These are phyloP conservation scores for Liparis tanakae DNA, from an alignment of 2,797 vertebrate genomes.

Conservation along the genomic window DNA sequence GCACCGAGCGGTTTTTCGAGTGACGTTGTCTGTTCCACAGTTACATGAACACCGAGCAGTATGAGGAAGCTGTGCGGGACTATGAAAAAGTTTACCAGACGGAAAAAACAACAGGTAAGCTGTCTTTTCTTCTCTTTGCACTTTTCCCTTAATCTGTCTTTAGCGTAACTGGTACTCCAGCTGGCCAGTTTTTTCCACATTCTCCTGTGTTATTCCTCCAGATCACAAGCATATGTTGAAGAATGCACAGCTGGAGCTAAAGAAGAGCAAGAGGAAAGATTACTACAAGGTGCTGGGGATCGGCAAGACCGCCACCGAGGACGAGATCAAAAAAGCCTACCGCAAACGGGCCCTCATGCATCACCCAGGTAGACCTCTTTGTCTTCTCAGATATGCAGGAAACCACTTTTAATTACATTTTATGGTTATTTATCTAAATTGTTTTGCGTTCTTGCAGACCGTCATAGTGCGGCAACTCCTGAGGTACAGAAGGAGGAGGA, in stretches of 20 bases:
- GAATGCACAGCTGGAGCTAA: slow-evolving; percentile 92
- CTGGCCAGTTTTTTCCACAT: neutral
- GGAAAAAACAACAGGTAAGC: slow-evolving; percentile 94
- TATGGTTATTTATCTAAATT: neutral
- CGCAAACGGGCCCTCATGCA: slow-evolving; percentile 97
- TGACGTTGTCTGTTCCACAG: slow-evolving; percentile 73
- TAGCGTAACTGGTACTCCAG: neutral
- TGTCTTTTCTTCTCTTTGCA: neutral
- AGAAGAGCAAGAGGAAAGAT: slow-evolving; percentile 97
- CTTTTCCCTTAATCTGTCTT: neutral
- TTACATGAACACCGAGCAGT: slow-evolving; percentile 94
- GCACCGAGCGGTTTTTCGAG: slow-evolving; percentile 22
- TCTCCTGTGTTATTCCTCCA: slow-evolving; percentile 53
- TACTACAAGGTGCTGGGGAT: slow-evolving; percentile 96
- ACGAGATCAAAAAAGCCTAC: slow-evolving; percentile 97
- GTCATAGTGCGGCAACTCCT: slow-evolving; percentile 93
- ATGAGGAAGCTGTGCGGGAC: slow-evolving; percentile 95
- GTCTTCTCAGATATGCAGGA: neutral
- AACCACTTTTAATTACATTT: neutral
- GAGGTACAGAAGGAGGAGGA: slow-evolving; percentile 98
- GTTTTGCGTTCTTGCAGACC: slow-evolving; percentile 79
- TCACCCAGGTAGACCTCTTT: slow-evolving; percentile 87
- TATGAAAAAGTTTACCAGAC: slow-evolving; percentile 98
- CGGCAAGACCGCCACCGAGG: slow-evolving; percentile 93
- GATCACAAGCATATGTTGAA: slow-evolving; percentile 96